Percentiles rank a stretch among this genome's conserved stretches.
These are phyloP conservation scores for Nomada lathburiana DNA, from an alignment of 2,888 invertebrate genomes.

Conservation along the genomic window DNA sequence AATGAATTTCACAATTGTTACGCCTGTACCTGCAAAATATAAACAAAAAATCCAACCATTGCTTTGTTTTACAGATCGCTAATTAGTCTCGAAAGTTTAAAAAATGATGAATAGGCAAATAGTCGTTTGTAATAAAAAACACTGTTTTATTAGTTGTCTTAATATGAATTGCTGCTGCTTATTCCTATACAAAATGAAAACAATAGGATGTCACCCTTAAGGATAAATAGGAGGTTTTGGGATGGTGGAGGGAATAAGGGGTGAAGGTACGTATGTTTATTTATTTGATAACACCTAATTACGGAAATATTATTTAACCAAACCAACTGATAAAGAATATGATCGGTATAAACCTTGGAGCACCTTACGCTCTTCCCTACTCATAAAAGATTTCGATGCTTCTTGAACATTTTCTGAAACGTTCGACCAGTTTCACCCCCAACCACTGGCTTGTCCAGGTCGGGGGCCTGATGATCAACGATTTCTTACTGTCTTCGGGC, in stretches of 20 bases:
- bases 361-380: constrained; percentile 75
- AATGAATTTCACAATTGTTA: not conserved
- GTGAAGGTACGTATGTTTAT: constrained; percentile 66
- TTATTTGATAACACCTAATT: constrained; percentile 68
- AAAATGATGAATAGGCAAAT: not conserved
- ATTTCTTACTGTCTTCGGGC: constrained; percentile 74
- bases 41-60: not conserved
- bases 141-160: constrained; percentile 60
- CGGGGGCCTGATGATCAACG: constrained; percentile 77
- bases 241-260: constrained; percentile 81
- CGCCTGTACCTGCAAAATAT: not conserved
- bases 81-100: not conserved
- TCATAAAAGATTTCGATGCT: constrained; percentile 74
- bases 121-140: constrained; percentile 53
- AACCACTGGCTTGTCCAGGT: constrained; percentile 76
- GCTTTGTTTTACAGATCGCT: not conserved
- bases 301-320: constrained; percentile 63
- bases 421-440: constrained; percentile 77
- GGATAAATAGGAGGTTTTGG: constrained; percentile 75
- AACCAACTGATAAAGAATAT: constrained; percentile 83
- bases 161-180: constrained; percentile 57
- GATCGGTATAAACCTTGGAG: constrained; percentile 81
- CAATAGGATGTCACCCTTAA: constrained; percentile 53
- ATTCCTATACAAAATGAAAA: constrained; percentile 65
- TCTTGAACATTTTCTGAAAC: constrained; percentile 77